Conservation (phyloP, 2,113 vertebrate genomes). For the Hemichromis elongatus region DNA sequence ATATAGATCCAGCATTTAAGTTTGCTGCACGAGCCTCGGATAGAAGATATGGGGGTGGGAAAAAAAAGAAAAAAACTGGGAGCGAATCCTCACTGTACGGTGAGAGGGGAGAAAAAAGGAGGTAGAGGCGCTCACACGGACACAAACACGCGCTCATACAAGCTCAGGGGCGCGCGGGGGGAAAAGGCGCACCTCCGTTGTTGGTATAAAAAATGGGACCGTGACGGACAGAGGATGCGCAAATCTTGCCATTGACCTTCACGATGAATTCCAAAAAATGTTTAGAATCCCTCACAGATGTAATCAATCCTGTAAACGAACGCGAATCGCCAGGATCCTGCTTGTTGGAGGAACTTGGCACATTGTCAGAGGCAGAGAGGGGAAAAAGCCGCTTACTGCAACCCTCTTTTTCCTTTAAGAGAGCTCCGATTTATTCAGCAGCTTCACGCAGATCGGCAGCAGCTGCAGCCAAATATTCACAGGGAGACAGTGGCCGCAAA, state of each 20-base stretch:
- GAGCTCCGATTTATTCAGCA: slow-evolving; percentile 52
- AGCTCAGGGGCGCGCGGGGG: neutral
- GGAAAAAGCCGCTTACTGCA: slow-evolving; percentile 40
- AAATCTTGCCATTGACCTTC: slow-evolving; percentile 64
- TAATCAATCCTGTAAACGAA: slow-evolving; percentile 22
- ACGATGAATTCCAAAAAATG: slow-evolving; percentile 33
- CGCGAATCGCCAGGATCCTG: slow-evolving; percentile 19
- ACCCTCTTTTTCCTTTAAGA: neutral
- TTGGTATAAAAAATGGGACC: slow-evolving; percentile 31
- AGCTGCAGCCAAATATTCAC: slow-evolving; percentile 52
- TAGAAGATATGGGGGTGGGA: neutral
- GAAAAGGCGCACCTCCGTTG: neutral
- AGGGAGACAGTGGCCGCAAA: slow-evolving; percentile 12
- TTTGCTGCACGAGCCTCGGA: slow-evolving; percentile 33
- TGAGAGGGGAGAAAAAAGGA: neutral
- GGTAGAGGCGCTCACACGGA: slow-evolving; percentile 13
- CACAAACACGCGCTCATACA: neutral
- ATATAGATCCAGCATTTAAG: slow-evolving; percentile 67
- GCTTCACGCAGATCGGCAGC: slow-evolving; percentile 46
- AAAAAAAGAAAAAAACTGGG: neutral
- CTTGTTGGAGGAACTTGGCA: slow-evolving; percentile 37
- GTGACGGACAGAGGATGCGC: slow-evolving; percentile 41
- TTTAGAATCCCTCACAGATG: neutral
- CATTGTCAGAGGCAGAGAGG: slow-evolving; percentile 38
- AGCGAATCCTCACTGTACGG: slow-evolving; percentile 19